These are phyloP conservation scores for Dioctria rufipes DNA, from an alignment of 2,888 invertebrate genomes.

Conservation along the genomic window DNA sequence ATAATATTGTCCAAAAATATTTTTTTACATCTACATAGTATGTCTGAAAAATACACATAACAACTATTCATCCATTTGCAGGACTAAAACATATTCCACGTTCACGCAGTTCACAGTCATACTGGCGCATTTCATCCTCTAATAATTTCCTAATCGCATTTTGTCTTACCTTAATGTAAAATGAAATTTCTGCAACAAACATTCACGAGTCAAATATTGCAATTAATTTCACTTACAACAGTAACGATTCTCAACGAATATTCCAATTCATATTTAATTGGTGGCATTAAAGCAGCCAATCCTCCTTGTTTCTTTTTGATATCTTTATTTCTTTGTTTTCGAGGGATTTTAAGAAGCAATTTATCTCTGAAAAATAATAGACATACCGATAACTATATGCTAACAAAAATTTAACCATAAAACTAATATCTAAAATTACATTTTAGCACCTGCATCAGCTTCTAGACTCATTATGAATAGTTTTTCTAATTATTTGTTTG, in stretches of 20 bases:
- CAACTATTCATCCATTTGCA: neutral
- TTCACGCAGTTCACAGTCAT: constrained; percentile 14
- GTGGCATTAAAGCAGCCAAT: neutral
- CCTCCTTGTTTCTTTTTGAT: constrained; percentile 1
- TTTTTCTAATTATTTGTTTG: no score
- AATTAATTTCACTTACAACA: neutral
- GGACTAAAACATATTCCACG: constrained; percentile 16
- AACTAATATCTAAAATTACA: neutral
- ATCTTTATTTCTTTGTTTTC: neutral
- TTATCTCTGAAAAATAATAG: neutral
- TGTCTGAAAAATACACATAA: no score
- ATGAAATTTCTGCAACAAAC: no score
- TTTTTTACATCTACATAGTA: no score
- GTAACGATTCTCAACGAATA: neutral
- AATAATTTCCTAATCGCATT: neutral
- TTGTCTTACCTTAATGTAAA: neutral
- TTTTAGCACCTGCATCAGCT: neutral
- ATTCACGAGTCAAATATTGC: no score
- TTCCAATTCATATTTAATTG: constrained; percentile 5
- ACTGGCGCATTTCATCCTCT: neutral
- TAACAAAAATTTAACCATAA: no score
- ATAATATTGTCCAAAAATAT: no score
- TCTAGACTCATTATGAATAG: neutral
- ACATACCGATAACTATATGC: no score
- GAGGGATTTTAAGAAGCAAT: neutral